A percentile compares a stretch with the other conserved stretches of the same genome.
phyloP scores from a whole-genome alignment of 1,140 invertebrate species.

The Orussus abietinus region DNA sequence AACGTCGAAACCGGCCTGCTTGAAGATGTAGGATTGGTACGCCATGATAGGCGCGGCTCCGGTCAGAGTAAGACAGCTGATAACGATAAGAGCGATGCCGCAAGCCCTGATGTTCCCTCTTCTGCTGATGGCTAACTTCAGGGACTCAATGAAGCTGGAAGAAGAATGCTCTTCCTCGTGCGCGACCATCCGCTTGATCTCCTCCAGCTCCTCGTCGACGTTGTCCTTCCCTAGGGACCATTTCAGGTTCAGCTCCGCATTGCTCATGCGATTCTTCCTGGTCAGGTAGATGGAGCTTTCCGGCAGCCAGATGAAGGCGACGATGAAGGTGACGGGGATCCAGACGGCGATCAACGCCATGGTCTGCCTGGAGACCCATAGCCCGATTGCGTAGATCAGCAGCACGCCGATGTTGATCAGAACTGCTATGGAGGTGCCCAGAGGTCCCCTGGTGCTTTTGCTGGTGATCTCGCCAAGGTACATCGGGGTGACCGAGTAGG shows the following conservation, averaged over 20 bases:
- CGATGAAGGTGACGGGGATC: slow-evolving; percentile 52
- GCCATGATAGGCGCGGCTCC: slow-evolving; percentile 82
- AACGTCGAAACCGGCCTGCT: slow-evolving; percentile 66
- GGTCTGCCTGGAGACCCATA: slow-evolving; percentile 39
- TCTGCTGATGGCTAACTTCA: slow-evolving; percentile 56
- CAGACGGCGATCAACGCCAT: slow-evolving; percentile 42
- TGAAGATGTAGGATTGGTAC: slow-evolving; percentile 74
- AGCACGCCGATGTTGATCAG: slow-evolving; percentile 59
- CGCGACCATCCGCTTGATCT: slow-evolving; percentile 60
- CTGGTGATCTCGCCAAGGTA: slow-evolving; percentile 62
- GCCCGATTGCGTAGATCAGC: slow-evolving; percentile 54
- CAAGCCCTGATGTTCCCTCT: slow-evolving; percentile 64
- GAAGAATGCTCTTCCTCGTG: slow-evolving; percentile 48
- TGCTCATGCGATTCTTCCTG: slow-evolving; percentile 43
- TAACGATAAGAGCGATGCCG: slow-evolving; percentile 68
- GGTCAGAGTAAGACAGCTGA: slow-evolving; percentile 77
- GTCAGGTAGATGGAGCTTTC: slow-evolving; percentile 50
- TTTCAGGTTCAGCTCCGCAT: slow-evolving; percentile 57
- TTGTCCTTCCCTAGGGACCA: slow-evolving; percentile 63
- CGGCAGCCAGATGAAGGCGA: slow-evolving; percentile 50
- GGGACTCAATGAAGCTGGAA: slow-evolving; percentile 26
- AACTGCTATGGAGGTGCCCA: slow-evolving; percentile 59
- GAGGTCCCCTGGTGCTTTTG: slow-evolving; percentile 56
- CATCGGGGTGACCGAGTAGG: slow-evolving; percentile 55
- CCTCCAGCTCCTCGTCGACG: slow-evolving; percentile 55